Conservation (phyloP, 2,888 invertebrate species). For the Mesorhabditis spiculigera region DNA sequence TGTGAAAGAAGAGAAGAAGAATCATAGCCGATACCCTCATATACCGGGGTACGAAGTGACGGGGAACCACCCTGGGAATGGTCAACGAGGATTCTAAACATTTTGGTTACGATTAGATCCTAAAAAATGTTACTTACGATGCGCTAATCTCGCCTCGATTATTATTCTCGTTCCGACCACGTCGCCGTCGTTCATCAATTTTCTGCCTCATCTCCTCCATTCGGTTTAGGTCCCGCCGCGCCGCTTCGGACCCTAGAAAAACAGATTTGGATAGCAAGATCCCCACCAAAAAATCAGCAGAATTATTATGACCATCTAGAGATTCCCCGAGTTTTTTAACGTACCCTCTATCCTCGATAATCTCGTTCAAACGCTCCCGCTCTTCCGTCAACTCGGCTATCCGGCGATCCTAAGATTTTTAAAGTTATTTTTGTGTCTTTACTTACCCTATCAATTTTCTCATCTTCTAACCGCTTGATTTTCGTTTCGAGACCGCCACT, state of each 20-base stretch:
- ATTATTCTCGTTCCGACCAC: background rate
- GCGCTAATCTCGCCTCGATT: background rate
- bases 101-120: background rate
- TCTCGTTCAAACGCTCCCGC: slow-evolving; percentile 14
- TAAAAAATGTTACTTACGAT: background rate
- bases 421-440: slow-evolving; percentile 2
- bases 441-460: slow-evolving; percentile 19
- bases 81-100: background rate
- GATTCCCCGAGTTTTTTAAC: background rate
- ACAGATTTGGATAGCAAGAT: slow-evolving; percentile 15
- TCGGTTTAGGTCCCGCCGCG: slow-evolving; percentile 18
- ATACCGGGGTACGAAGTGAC: background rate
- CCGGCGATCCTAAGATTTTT: slow-evolving; percentile 15
- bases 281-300: slow-evolving; percentile 8
- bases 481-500: slow-evolving; percentile 28
- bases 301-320: background rate
- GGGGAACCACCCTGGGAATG: background rate
- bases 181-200: slow-evolving; percentile 41
- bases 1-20: background rate
- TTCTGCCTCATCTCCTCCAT: slow-evolving; percentile 52
- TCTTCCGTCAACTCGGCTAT: slow-evolving; percentile 25
- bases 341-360: slow-evolving; percentile 12
- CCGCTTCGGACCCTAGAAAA: slow-evolving; percentile 26
- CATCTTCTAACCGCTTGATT: slow-evolving; percentile 29
- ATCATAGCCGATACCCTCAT: background rate